Evolutionary conservation across 2,797 vertebrate genomes (phyloP), one percentile per base, ranked within the genome.

Genomic region (Hippopotamyrus pictus): DNA sequence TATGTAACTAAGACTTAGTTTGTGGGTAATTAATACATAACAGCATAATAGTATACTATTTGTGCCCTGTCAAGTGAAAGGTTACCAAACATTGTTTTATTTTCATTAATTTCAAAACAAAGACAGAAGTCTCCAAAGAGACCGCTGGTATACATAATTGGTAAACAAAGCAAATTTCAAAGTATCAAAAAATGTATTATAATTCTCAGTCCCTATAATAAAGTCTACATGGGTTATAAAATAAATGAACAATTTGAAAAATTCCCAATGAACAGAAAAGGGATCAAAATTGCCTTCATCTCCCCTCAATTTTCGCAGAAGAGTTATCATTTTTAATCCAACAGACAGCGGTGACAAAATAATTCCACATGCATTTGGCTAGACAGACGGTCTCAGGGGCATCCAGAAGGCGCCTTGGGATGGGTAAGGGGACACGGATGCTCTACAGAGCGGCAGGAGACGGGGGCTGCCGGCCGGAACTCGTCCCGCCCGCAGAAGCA

Each of bases 401-500:
- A 14, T 86, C 86, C 25, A 9, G 76, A 4, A 8, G 41, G 65
- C 88, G 83, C 33, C 87, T 86, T 88, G 86, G 25, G 91, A 85
- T 41, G 44, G 92, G 92, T 73, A 91, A 92, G 84, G 73, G 89
- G 53, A 83, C 12, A 84, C 88, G 89, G 89, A 90, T 88, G 92
- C 90, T 92, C 73, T 82, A 93, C 92, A 91, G 86, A 92, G 89
- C 76, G 92, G 92, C 91, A 91, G 91, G 94, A 94, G 93, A 92
- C 3, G 88, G 94, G 93, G 91, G 90, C 95, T 92, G 95, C 95
- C 95, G 90, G 93, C 94, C 92, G 89, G 92, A 90, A 91, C 92
- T 69, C 85, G 89, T 90, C 91, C 91, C 89, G 90, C 90, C 92
- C 92, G 93, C 95, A 94, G 92, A 93, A 96, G 96, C 95, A 96